Evolutionary conservation across 2,113 vertebrate genomes (phyloP), one percentile per base, ranked within the genome.

Genomic region (Platanista minor): DNA sequence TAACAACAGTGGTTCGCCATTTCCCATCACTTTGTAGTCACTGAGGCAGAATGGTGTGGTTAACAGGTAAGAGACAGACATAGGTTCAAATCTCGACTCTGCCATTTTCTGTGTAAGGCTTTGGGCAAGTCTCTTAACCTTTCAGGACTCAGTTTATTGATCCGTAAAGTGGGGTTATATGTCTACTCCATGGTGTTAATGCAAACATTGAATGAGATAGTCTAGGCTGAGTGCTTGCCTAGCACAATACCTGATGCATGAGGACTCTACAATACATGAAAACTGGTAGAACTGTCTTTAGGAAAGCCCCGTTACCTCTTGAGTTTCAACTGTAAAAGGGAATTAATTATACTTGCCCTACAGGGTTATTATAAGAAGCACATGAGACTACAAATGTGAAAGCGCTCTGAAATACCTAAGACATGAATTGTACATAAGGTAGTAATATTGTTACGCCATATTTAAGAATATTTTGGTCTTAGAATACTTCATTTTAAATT

Each of bases 161-260:
- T 94, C 75, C 92, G 59, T 62, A 31, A 43, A 33, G 46, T 23
- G 71, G 46, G 87, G 41, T 9, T 64, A 41, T 10, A 7, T 6
- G 41, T 43, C 41, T 6, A 64, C 31, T 74, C 67, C 33, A 3
- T n/a, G 8, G 20, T 33, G 4, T 84, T 61, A 62, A 77, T 20
- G 33, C 23, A 67, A 8, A 67, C 77, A 8, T 43, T 64, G 89
- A 92, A 15, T 33, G 14, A 71, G 83, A 15, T 87, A 1, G 18
- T 33, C 49, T 23, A 39, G 20, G 41, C 49, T 57, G 41, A 46
- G 31, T 11, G 21, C 75, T 54, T 36, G 15, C 36, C 33, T 52
- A 25, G 57, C n/a, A 5, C 4, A 31, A 29, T 54, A 2, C 14
- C 14, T 27, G 31, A 59, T 0, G 0, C 18, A 20, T 1, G 5